These are phyloP conservation scores for Homarus gammarus DNA, from an alignment of 2,888 invertebrate species.

Conservation along the genomic window DNA sequence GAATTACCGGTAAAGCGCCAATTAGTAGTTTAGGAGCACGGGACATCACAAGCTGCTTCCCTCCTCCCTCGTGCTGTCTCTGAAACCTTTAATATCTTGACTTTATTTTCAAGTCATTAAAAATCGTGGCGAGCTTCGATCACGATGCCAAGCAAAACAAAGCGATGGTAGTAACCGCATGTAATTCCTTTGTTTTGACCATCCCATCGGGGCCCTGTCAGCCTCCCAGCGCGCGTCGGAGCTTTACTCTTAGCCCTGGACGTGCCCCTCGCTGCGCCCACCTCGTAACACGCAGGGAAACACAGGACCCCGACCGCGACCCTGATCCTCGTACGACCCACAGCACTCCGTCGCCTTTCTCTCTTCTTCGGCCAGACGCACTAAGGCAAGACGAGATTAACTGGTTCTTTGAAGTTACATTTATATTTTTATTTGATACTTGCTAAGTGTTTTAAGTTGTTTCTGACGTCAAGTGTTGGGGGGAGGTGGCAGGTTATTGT, in stretches of 20 bases:
- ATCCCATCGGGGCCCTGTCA: slow-evolving; percentile 66
- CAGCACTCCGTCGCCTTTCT: slow-evolving; percentile 19
- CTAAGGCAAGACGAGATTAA: not conserved
- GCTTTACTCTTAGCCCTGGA: slow-evolving; percentile 67
- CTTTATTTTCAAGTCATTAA: slow-evolving; percentile 32
- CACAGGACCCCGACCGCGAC: slow-evolving; percentile 64
- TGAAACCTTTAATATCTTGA: not conserved
- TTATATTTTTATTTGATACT: not conserved
- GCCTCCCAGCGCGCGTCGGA: slow-evolving; percentile 58
- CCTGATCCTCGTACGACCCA: slow-evolving; percentile 44
- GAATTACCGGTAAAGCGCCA: slow-evolving; percentile 36
- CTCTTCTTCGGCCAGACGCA: slow-evolving; percentile 20
- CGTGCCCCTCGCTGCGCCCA: slow-evolving; percentile 60
- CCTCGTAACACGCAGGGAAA: slow-evolving; percentile 71
- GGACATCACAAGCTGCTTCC: not conserved
- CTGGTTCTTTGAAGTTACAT: not conserved
- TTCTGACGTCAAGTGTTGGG: not conserved
- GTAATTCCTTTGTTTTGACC: slow-evolving; percentile 73
- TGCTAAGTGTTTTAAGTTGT: not conserved
- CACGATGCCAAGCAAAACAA: slow-evolving; percentile 42
- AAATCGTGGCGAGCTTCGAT: slow-evolving; percentile 36
- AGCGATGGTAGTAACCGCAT: slow-evolving; percentile 55
- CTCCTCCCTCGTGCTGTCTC: slow-evolving; percentile 14
- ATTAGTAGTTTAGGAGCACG: slow-evolving; percentile 16
- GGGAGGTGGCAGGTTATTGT: not conserved